Conservation (phyloP, 2,113 vertebrate species). For the Sturnira hondurensis region DNA sequence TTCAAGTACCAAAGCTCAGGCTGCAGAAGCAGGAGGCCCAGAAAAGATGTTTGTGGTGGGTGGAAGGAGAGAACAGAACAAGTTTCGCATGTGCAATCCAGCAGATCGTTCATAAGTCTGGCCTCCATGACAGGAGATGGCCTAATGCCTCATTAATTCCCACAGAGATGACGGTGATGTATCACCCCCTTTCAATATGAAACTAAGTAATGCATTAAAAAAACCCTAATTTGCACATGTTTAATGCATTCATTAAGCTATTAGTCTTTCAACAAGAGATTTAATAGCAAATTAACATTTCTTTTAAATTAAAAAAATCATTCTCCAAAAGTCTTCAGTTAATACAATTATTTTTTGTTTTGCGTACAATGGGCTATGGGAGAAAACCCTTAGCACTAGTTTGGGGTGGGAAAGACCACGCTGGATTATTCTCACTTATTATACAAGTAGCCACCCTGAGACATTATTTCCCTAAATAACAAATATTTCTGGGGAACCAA, state of each 20-base stretch:
- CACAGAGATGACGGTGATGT: conserved; percentile 78
- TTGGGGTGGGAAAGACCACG: conserved; percentile 36
- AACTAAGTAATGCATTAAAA: conserved; percentile 78
- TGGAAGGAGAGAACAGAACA: conserved; percentile 67
- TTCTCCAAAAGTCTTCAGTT: conserved; percentile 67
- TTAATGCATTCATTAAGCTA: conserved; percentile 86
- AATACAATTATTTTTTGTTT: conserved; percentile 80
- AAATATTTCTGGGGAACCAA: conserved; percentile 35
- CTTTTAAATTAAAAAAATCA: conserved; percentile 73
- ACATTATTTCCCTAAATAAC: conserved; percentile 39
- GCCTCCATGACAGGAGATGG: conserved; percentile 80
- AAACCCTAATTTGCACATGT: conserved; percentile 82
- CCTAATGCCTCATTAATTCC: conserved; percentile 84
- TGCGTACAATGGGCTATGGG: conserved; percentile 61
- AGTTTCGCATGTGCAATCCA: conserved; percentile 63
- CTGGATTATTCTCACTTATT: conserved; percentile 72
- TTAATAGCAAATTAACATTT: conserved; percentile 86
- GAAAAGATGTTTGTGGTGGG: conserved; percentile 69
- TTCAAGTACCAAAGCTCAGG: conserved; percentile 69
- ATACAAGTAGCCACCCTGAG: conserved; percentile 67
- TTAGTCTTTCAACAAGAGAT: conserved; percentile 84
- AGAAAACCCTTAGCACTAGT: conserved; percentile 57
- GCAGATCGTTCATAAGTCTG: conserved; percentile 78
- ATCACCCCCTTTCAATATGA: conserved; percentile 82
- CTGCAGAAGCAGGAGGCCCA: conserved; percentile 56